Evolutionary conservation across 2,888 invertebrate genomes (phyloP).

Genomic region (Anthoptus insignis): DNA sequence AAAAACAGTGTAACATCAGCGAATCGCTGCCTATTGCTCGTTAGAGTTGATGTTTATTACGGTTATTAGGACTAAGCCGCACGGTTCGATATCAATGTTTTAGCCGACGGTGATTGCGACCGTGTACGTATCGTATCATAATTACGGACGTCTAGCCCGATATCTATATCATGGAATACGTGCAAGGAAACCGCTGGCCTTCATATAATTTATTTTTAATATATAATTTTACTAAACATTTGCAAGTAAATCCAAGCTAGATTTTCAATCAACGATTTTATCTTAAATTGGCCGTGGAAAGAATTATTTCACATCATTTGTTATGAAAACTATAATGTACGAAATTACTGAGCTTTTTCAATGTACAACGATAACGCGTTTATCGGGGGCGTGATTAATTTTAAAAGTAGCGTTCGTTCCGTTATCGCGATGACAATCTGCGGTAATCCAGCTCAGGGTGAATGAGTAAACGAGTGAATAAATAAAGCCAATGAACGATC

Average conservation of each 20-base stretch:
- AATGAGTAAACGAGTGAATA: slow-evolving; percentile 60
- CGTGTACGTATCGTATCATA: slow-evolving; percentile 45
- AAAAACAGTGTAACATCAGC: slow-evolving; percentile 87
- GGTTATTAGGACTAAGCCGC: slow-evolving; percentile 84
- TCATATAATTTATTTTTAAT: neutral
- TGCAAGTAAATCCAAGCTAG: neutral
- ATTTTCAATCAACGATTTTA: neutral
- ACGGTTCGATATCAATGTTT: slow-evolving; percentile 78
- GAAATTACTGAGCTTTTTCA: slow-evolving; percentile 31
- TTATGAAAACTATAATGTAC: slow-evolving; percentile 27
- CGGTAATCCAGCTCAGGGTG: slow-evolving; percentile 65
- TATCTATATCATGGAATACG: slow-evolving; percentile 53
- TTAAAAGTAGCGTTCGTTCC: slow-evolving; percentile 47
- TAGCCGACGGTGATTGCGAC: slow-evolving; percentile 68
- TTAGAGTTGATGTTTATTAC: slow-evolving; percentile 86
- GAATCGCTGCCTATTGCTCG: slow-evolving; percentile 86
- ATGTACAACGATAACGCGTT: slow-evolving; percentile 25
- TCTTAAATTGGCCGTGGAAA: slow-evolving; percentile 12
- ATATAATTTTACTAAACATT: slow-evolving; percentile 1
- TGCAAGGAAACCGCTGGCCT: slow-evolving; percentile 13
- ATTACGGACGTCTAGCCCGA: slow-evolving; percentile 31
- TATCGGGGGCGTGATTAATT: slow-evolving; percentile 47
- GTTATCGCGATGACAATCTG: slow-evolving; percentile 66
- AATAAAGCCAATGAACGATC: slow-evolving; percentile 66
- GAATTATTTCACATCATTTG: slow-evolving; percentile 18